Evolutionary conservation across 1,140 invertebrate genomes (phyloP), one percentile per base, ranked within the genome.

Genomic region (Dolichoris vasculosae): DNA sequence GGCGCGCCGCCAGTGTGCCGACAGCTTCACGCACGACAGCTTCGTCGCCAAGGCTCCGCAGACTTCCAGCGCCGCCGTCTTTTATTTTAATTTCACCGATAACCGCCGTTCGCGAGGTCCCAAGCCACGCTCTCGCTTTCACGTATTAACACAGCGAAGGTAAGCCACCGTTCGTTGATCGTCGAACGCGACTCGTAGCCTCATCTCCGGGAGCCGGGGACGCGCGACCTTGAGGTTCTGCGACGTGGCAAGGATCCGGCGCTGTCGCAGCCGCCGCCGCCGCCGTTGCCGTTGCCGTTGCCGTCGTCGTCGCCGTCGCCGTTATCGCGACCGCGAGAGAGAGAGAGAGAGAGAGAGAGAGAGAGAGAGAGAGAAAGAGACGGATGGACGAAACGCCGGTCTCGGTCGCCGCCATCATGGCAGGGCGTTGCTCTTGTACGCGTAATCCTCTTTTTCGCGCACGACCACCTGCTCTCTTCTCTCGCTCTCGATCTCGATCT

Each of bases 351-450:
- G 46, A 43, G 71, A 6, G 48, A 13, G 9, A 9, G 69, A 40
- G 8, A 48, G 17, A 73, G 35, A 73, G 23, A 13, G 17, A 40
- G 75, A 51, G 75, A 0, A 30, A 32, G 75, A 55, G 75, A 32
- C 1, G 35, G 75, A 51, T 2, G 15, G 40, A 26, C 35, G 67
- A 77, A 87, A 87, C 76, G 87, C 88, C 88, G 88, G 88, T 84
- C 51, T 63, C 51, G 46, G 23, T 76, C n/a, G 71, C 89, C 87
- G 90, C 89, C 89, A 91, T 90, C 84, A 88, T 88, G 86, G 83
- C 88, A 88, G 89, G 90, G 89, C 90, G 90, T 91, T 90, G 89
- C 89, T 90, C 88, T 86, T 82, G 69, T 38, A 63, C 84, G 82
- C 82, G 71, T 76, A 30, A 23, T 73, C 38, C n/a, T 3, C 69